Conservation (phyloP, 2,797 vertebrate species). For the Strix occidentalis region DNA sequence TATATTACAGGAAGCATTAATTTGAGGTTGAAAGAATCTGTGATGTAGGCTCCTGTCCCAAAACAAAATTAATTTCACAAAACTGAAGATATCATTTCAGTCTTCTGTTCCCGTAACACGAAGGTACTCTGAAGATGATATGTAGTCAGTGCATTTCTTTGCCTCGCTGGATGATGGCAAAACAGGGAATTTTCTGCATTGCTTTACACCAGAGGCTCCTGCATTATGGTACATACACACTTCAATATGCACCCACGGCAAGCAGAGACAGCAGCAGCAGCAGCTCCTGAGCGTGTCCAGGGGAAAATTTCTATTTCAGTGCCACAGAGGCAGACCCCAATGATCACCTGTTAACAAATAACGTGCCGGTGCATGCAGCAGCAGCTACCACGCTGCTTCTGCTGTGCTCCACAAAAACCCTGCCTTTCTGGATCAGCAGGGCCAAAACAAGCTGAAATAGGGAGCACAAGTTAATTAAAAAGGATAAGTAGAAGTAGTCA, state of each 20-base stretch:
- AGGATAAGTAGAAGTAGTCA: not conserved
- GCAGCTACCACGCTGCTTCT: not conserved
- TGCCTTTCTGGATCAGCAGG: conserved; percentile 37
- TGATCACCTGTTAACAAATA: not conserved
- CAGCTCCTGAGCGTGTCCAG: not conserved
- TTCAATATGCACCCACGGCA: not conserved
- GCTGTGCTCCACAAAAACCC: not conserved
- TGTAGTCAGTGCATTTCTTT: not conserved
- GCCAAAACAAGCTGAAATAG: conserved; percentile 2
- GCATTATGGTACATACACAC: not conserved
- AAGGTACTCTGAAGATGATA: not conserved
- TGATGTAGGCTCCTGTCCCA: not conserved
- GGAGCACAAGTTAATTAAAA: conserved; percentile 21
- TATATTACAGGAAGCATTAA: not conserved
- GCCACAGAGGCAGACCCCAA: not conserved
- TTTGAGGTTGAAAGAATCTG: not conserved
- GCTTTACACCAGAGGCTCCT: not conserved
- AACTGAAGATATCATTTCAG: not conserved
- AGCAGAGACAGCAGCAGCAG: not conserved
- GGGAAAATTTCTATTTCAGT: not conserved
- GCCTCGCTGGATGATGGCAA: not conserved
- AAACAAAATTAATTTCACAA: not conserved
- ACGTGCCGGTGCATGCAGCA: not conserved
- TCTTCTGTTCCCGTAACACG: not conserved
- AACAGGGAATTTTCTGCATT: not conserved